Conservation (phyloP, 2,888 invertebrate genomes). For the Dolichomitus sp. region DNA sequence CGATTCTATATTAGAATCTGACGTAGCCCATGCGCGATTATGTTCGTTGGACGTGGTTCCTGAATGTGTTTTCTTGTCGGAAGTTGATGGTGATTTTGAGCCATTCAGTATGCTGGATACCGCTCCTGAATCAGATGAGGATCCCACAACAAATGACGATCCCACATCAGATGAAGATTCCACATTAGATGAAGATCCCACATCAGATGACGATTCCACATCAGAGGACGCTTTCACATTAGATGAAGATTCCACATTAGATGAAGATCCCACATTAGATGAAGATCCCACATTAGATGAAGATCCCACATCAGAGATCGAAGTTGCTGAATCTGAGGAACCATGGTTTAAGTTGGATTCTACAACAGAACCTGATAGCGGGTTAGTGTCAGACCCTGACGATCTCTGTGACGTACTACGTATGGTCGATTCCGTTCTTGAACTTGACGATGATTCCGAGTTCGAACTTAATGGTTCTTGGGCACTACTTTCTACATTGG, state of each 20-base stretch:
- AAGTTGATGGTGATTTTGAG: neutral
- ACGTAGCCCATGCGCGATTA: neutral
- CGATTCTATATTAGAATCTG: neutral
- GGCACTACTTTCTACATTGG: neutral
- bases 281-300: no score
- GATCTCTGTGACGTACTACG: neutral
- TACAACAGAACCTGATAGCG: neutral
- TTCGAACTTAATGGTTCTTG: neutral
- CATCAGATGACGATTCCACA: no score
- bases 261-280: no score
- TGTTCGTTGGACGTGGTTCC: neutral
- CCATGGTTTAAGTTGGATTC: no score
- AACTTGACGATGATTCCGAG: neutral
- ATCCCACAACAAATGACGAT: no score
- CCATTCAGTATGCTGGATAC: neutral
- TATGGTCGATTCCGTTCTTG: neutral
- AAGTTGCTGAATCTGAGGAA: no score
- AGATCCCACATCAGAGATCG: no score
- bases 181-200: no score
- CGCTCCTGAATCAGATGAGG: neutral
- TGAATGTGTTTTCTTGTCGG: neutral
- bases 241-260: no score
- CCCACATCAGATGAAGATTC: no score
- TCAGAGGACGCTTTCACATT: no score
- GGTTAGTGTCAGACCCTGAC: no score